Base-by-base conservation (phyloP, 2,888 invertebrate genomes). In the Metalampra italica region DNA sequence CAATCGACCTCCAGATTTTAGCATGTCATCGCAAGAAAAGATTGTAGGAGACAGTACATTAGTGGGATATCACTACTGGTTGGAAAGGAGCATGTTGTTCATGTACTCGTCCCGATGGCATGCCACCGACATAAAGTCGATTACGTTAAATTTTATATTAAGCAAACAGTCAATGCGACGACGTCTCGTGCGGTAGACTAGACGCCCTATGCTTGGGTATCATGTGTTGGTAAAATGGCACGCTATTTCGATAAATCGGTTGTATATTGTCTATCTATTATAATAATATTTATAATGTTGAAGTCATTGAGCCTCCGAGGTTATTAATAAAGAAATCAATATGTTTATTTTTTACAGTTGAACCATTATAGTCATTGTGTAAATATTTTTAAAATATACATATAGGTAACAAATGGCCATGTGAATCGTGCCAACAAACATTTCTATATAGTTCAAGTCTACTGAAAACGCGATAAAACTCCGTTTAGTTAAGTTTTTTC, bases 21-120 rank as follows among this genome's bases (percentile, higher is more conserved):
- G 80, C 83, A 77, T 84, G 84, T 87, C 86, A 85, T 85, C 80
- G 79, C 75, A 82, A 82, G 85, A 82, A 87, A 87, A 87, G 82
- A 86, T 86, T 87, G 80, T 79, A 82, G 78, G 73, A 81, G 78
- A 82, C 82, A 81, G 82, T 82, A 83, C 82, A 88, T 88, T 88
- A 88, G 86, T 82, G 77, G 79, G 78, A 79, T 86, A 82, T 85
- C 84, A 83, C 81, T 82, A 76, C 69, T 78, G 78, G 76, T 78
- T 78, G 77, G 76, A 72, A 77, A 82, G 78, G 74, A 79, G 76
- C 79, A 79, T 79, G 78, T 82, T 75, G 76, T 72, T 80, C 78
- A 81, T 80, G 71, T 79, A 77, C 70, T 69, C 66, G 67, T 60
- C 59, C 60, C 69, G 70, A 70, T 67, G 73, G 66, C 72, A 36